Base-by-base conservation (phyloP, 2,797 vertebrate species). In the Rhabdophis nuchalis region DNA sequence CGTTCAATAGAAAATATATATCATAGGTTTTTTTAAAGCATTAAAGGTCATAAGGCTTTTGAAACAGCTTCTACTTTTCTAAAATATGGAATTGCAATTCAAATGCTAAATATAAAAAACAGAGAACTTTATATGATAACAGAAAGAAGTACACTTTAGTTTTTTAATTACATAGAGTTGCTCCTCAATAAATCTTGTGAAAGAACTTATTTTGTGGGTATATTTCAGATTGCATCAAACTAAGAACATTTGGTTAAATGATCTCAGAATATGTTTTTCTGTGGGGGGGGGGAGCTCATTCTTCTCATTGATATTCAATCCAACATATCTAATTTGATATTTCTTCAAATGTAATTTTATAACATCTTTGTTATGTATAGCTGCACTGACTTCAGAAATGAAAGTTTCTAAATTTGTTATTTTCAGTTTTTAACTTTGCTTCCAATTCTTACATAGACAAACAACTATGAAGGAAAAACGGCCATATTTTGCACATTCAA, bases 1-100 rank as follows among this genome's bases (percentile, higher is more conserved):
- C 61, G 52, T 52, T 92, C 93, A 93, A 27, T 94, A 72, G 46
- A 88, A 92, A 60, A 93, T 91, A 94, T 94, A 92, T 56, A 92
- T 16, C 56, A 25, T 88, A 89, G 13, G 0, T 0, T 89, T 95
- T 61, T 46, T 60, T 27, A 60, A 72, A 23, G 16, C 11, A 85
- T 46, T 68, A 7, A 61, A 60, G 32, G 87, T 60, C 14, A 60
- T 12, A 64, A 1, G 41, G 10, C 0, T 91, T 3, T 77, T 60
- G n/a, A 86, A 36, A 54, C 46, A 58, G 54, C 36, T 54, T 32
- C 16, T 64, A 10, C 25, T 32, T 92, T 86, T 86, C 32, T 29
- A 41, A 68, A 86, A 41, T 50, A 64, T 52, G 60, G 85, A 60
- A 52, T 60, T 85, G 52, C 14, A 88, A 29, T 53, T 46, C 41